Base-by-base conservation (phyloP, 1,140 invertebrate genomes). In the Drosophila biarmipes region DNA sequence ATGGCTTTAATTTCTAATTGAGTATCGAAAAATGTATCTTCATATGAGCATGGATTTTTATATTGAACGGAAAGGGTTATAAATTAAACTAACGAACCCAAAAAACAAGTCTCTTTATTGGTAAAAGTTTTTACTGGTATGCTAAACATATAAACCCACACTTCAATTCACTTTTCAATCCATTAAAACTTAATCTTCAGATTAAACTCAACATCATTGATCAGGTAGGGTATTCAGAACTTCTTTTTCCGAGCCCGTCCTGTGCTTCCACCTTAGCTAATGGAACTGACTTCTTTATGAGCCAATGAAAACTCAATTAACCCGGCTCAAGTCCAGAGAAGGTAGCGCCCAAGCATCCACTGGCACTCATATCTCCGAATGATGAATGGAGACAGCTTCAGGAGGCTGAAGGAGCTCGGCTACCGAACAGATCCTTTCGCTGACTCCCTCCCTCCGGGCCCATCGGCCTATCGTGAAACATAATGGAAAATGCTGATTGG, bases 271-370 rank as follows among this genome's bases (percentile, higher is more conserved):
- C 7, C 7, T 7, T n/a, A 15, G 2, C 45, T 27, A 27, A 46
- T 27, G 21, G 43, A 31, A 35, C 17, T 29, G n/a, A 56, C 59
- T 79, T 66, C 40, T 64, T 77, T 51, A 49, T 57, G 59, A 38
- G 24, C 11, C 15, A 5, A 11, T 19, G 38, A 59, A 62, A 80
- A 69, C 78, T 76, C 72, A 72, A 76, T 80, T 80, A 80, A 61
- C 58, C 43, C 27, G 49, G 8, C 38, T 31, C 21, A 34, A 19
- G 31, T 19, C 15, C 8, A 15, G 38, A 42, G 51, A 42, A n/a
- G 31, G 62, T 34, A 62, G 27, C 27, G 10, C 10, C 1, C 5
- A 58, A 49, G 59, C 43, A 63, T 17, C 19, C 17, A 15, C 19
- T 10, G 15, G 14, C 34, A 31, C n/a, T 19, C 42, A 2, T 12